Evolutionary conservation across 2,888 invertebrate genomes (phyloP), one percentile per base, ranked within the genome.

Genomic region (Melanchra persicariae): DNA sequence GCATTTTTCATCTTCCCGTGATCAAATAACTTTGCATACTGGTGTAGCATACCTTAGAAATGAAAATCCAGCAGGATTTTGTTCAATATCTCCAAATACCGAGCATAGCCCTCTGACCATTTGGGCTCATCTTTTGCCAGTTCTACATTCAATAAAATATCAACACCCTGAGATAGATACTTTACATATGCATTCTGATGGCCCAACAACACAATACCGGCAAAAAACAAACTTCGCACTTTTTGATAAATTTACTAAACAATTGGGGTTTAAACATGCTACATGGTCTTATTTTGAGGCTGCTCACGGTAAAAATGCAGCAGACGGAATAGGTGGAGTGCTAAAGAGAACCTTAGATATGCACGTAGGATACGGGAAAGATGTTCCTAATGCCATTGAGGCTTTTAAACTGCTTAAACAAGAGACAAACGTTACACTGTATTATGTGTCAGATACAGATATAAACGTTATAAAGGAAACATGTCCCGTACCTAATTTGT

Each of bases 281-380:
- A 76, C 72, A 61, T 76, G 72, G 76, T 76, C 76, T 37, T 76
- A 60, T 65, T 72, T 64, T 65, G 76, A 76, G 55, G 69, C 72
- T 52, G 57, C 64, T 24, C 75, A 75, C 55, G 75, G 75, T 37
- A 75, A 72, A 72, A 62, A 59, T 54, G 72, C 68, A 47, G 69
- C 72, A 34, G 76, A 76, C 40, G 72, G 72, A 0, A 69, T 76
- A 51, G 76, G 72, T 61, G 76, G 69, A 58, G 64, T 58, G 34
- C 64, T 69, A 17, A 76, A 76, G 43, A 67, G 69, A 55, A 65
- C 57, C 6, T 60, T 76, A 34, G 76, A 76, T 62, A 61, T 65
- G 61, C 60, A 72, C 24, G 72, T 76, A 47, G 62, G 66, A 54
- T 54, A 61, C 47, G 72, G 72, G 17, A 68, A 65, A 61, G 76